A percentile compares a stretch with the other conserved stretches of the same genome.
phyloP scores from a whole-genome alignment of 35 echinoderm and acorn worm species.

The Heliocidaris erythrogramma region DNA sequence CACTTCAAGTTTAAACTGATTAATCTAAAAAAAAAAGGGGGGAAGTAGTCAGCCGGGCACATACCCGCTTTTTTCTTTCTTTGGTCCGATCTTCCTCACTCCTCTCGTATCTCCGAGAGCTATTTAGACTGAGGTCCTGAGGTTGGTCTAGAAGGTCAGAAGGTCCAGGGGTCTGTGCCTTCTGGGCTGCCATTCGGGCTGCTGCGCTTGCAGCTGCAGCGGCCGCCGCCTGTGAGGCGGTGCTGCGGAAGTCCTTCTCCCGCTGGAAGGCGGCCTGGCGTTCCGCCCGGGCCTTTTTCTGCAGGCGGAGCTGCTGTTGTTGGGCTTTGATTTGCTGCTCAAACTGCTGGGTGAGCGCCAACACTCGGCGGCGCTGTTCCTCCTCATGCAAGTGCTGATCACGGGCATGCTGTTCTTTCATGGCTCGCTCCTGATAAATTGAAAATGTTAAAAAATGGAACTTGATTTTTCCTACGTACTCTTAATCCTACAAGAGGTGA shows the following conservation, averaged over 20 bases:
- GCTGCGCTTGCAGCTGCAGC: constrained; percentile 43
- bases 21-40: not conserved
- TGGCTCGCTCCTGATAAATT: constrained; percentile 26
- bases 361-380: constrained; percentile 78
- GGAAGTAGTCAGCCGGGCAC: not conserved
- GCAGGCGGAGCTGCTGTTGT: constrained; percentile 85
- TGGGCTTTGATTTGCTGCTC: constrained; percentile 98
- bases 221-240: constrained; percentile 19
- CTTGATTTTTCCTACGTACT: not conserved
- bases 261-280: constrained; percentile 43
- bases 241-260: constrained; percentile 31
- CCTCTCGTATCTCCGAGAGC: not conserved
- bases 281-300: constrained; percentile 74
- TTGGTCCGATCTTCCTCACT: not conserved
- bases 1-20: not conserved
- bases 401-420: constrained; percentile 60
- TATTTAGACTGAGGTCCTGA: constrained; percentile 36
- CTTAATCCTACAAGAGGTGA: not conserved
- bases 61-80: constrained; percentile 43
- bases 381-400: constrained; percentile 74
- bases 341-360: constrained; percentile 83
- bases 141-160: constrained; percentile 5
- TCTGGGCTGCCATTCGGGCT: constrained; percentile 54
- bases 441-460: not conserved
- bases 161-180: constrained; percentile 17